phyloP scores from a whole-genome alignment of 2,113 vertebrate genomes.

The Oryzias celebensis region DNA sequence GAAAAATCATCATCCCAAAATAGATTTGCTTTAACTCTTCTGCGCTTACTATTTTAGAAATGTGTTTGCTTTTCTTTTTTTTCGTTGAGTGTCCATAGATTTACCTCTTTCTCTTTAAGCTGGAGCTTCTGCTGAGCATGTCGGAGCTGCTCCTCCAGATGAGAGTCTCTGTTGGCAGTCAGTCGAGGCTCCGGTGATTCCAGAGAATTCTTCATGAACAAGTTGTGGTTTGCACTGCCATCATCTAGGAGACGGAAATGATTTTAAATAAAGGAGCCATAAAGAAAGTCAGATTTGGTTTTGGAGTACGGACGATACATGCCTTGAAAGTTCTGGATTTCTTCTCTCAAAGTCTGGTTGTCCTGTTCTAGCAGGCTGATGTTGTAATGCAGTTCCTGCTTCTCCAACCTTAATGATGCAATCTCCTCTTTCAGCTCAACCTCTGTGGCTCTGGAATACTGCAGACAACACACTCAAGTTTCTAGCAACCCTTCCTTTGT shows the following conservation, averaged over 20 bases:
- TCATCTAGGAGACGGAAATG: slow-evolving; percentile 33
- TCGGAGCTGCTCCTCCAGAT: slow-evolving; percentile 57
- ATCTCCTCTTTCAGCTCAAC: slow-evolving; percentile 55
- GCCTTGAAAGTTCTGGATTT: slow-evolving; percentile 64
- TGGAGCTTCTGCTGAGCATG: slow-evolving; percentile 61
- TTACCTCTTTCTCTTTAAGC: slow-evolving; percentile 74
- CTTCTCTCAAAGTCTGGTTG: slow-evolving; percentile 64
- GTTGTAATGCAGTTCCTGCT: slow-evolving; percentile 63
- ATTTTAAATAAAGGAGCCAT: slow-evolving; percentile 1
- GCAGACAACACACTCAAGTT: slow-evolving; percentile 2
- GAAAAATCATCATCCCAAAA: neutral
- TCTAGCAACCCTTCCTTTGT: neutral
- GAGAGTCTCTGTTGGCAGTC: slow-evolving; percentile 20
- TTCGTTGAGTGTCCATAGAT: neutral
- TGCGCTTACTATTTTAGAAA: neutral
- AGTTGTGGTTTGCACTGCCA: slow-evolving; percentile 19
- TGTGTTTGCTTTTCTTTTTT: neutral
- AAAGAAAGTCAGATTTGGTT: too few relatives aligned
- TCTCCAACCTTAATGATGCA: slow-evolving; percentile 51
- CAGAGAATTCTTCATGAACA: slow-evolving; percentile 15
- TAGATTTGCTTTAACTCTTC: neutral
- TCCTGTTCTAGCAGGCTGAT: slow-evolving; percentile 77
- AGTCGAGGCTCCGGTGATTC: slow-evolving; percentile 20
- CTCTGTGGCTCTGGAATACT: slow-evolving; percentile 68
- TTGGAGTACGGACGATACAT: neutral